These are phyloP conservation scores for Leptinotarsa haldemani DNA, from an alignment of 2,888 invertebrate genomes.

Conservation along the genomic window DNA sequence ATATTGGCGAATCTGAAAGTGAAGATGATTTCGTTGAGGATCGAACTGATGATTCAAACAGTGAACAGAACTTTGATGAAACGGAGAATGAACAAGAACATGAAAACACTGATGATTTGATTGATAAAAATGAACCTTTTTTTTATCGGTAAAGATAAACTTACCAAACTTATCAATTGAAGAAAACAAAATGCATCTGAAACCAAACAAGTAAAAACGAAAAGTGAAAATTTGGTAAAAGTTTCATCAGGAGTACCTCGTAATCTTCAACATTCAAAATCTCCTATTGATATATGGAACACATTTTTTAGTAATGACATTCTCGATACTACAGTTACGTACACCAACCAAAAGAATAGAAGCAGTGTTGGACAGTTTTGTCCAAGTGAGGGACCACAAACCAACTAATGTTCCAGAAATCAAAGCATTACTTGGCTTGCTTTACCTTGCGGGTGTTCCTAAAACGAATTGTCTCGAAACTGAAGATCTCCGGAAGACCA, in stretches of 20 bases:
- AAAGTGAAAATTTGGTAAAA: constrained; percentile 22
- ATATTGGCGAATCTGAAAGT: constrained; percentile 22
- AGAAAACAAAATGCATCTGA: constrained; percentile 22
- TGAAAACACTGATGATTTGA: constrained; percentile 2
- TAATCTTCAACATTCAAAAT: constrained; percentile 25
- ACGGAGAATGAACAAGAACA: constrained; percentile 12
- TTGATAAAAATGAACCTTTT: constrained; percentile 13
- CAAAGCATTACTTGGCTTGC: constrained; percentile 25
- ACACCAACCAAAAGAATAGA: constrained; percentile 23
- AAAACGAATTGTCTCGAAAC: constrained; percentile 18
- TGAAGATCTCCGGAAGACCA: constrained; percentile 23
- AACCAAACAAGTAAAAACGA: constrained; percentile 13
- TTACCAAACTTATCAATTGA: constrained; percentile 29
- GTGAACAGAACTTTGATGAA: constrained; percentile 22
- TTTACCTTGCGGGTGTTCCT: constrained; percentile 21
- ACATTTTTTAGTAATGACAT: constrained; percentile 20
- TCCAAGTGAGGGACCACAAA: constrained; percentile 18
- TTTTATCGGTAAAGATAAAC: constrained; percentile 27
- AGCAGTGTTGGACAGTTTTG: constrained; percentile 16
- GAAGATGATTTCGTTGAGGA: constrained; percentile 22
- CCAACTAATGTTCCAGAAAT: constrained; percentile 21
- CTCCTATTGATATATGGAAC: constrained; percentile 24
- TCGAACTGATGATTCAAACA: constrained; percentile 23
- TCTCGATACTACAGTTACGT: constrained; percentile 10
- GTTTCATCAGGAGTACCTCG: constrained; percentile 20